Conservation (phyloP, 2,797 vertebrate species). For the Molossus alvarezi region DNA sequence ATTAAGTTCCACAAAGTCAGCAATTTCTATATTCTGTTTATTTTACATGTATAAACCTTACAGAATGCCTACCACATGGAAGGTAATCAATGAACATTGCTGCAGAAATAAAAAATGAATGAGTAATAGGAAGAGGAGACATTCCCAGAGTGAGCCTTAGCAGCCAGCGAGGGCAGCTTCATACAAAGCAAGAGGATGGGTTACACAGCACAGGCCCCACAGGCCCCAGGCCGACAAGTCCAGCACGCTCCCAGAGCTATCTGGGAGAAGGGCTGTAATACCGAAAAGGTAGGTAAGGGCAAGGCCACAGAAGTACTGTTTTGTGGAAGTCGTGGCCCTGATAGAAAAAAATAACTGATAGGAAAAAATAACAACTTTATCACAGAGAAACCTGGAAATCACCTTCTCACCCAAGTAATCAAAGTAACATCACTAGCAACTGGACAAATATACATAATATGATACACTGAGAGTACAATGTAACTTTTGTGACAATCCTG, state of each 20-base stretch:
- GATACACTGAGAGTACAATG: background rate
- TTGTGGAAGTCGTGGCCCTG: background rate
- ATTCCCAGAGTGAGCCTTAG: background rate
- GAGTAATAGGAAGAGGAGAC: background rate
- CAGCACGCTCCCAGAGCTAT: background rate
- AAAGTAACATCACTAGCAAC: constrained; percentile 46
- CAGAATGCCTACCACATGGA: background rate
- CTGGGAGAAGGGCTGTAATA: background rate
- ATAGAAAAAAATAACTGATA: background rate
- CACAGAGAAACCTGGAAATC: constrained; percentile 1
- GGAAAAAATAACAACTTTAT: constrained; percentile 27
- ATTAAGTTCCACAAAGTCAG: background rate
- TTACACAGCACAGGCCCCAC: background rate
- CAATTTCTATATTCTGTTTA: background rate
- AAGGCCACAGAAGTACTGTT: background rate
- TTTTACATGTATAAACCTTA: background rate
- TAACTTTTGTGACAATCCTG: background rate
- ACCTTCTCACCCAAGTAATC: background rate
- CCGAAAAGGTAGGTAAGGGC: background rate
- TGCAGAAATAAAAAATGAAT: background rate
- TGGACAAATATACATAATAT: constrained; percentile 35
- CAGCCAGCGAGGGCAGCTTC: background rate
- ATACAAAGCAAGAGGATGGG: background rate
- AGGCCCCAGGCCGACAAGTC: background rate
- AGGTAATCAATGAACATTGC: constrained; percentile 29